Evolutionary conservation across 2,113 vertebrate species (phyloP).

Genomic region (Gymnobelideus leadbeateri): DNA sequence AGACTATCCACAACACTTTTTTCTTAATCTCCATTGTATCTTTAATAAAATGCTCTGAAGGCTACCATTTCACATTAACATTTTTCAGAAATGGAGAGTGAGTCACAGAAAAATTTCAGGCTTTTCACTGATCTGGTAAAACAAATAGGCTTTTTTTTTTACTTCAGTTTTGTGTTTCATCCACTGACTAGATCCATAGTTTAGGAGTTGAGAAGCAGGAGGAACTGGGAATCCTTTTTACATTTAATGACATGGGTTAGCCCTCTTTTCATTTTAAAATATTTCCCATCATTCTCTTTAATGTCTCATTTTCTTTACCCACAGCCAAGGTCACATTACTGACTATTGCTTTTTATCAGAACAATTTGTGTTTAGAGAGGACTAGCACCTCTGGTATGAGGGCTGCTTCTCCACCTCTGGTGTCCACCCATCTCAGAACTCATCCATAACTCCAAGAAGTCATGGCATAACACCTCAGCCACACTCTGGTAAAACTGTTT

Average conservation of each 20-base stretch:
- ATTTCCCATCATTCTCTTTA: neutral
- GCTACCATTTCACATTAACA: conserved; percentile 8
- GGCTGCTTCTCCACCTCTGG: neutral
- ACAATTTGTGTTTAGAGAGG: neutral
- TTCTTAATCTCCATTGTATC: conserved; percentile 12
- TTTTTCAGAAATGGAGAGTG: conserved; percentile 29
- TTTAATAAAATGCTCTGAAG: conserved; percentile 2
- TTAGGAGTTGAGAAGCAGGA: neutral
- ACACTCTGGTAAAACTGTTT: too few species aligned
- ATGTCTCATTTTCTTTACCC: neutral
- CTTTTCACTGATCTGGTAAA: neutral
- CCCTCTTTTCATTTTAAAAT: neutral
- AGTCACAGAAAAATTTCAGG: neutral
- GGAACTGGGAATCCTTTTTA: neutral
- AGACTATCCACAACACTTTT: conserved; percentile 30
- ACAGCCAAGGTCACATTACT: neutral
- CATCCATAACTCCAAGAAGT: neutral
- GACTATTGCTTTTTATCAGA: neutral
- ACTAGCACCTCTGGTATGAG: neutral
- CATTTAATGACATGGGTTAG: neutral
- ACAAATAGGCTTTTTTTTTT: neutral
- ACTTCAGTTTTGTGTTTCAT: neutral
- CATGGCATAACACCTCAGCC: neutral
- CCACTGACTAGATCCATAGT: neutral
- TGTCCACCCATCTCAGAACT: neutral